Percentiles rank a stretch among this genome's conserved stretches.
Evolutionary conservation across 1,140 invertebrate species (phyloP).

Genomic region (Intoshia linei): DNA sequence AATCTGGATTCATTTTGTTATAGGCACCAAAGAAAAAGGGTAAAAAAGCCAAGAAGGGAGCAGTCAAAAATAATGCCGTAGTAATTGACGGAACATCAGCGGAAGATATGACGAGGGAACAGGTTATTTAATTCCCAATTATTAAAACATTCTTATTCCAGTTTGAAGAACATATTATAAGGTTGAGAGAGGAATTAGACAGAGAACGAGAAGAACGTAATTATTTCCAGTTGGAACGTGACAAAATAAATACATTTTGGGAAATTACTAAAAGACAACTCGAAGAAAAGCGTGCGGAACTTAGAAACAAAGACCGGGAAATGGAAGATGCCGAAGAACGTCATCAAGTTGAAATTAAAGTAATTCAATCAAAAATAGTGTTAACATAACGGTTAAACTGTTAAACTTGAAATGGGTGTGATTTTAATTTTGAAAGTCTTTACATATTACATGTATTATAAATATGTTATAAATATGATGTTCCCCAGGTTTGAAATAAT

Average conservation of each 20-base stretch:
- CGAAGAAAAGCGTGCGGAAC: conserved; percentile 37
- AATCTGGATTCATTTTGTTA: not conserved
- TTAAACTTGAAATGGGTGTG: too few species aligned
- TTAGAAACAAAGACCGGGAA: conserved; percentile 43
- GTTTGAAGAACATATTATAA: conserved; percentile 46
- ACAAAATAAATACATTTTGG: conserved; percentile 70
- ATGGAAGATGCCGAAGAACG: conserved; percentile 50
- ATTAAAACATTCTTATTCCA: conserved; percentile 5
- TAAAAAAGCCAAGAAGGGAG: conserved; percentile 17
- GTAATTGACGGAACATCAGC: conserved; percentile 59
- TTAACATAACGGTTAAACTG: too few species aligned
- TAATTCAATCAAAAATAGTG: conserved; percentile 5
- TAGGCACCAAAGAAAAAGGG: conserved; percentile 17
- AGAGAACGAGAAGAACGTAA: conserved; percentile 66
- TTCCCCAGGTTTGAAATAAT: not conserved
- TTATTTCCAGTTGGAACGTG: conserved; percentile 65
- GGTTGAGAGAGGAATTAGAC: conserved; percentile 59
- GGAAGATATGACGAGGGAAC: conserved; percentile 59
- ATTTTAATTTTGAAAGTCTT: too few species aligned
- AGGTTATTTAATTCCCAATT: conserved; percentile 19
- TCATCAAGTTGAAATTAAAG: conserved; percentile 48
- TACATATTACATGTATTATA: conserved; percentile 5
- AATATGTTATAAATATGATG: not conserved
- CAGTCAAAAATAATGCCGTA: conserved; percentile 17
- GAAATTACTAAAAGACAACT: conserved; percentile 50